Evolutionary conservation across 37 sponge, comb jelly and placozoan species (phyloP), one percentile per base, ranked within the genome.

Genomic region (Lycopodina hypogea): DNA sequence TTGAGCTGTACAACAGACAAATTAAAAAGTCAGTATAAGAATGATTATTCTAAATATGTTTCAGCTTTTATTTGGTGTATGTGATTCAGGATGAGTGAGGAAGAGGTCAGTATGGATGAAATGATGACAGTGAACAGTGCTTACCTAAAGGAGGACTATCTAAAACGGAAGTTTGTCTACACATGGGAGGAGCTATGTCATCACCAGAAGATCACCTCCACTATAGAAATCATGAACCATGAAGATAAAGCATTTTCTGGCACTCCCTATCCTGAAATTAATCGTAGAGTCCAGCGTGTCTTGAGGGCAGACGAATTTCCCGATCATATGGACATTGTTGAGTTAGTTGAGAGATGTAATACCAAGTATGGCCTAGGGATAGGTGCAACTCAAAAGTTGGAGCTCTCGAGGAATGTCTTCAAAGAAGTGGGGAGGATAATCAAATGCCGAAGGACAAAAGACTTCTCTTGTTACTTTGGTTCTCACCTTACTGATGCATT

Each of bases 401-500:
- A 65, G 19, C 42, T 83, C 11, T 68, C 93, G 26, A 66, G 80
- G 42, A 61, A 65, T 12, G 71, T 93, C 18, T 89, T 93, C 58
- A 78, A 70, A 51, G 90, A 93, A 42, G 81, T 93, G 14, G 90
- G 90, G 0, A 74, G 78, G 56, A 57, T 74, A 1, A 28, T 93
- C 24, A 84, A 93, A 48, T 56, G 35, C 38, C 30, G 60, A 21
- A 72, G 93, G 59, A 76, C 41, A 0, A 68, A 50, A 37, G 86
- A 89, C 34, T 93, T 80, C 42, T 22, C 72, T 19, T 41, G 59
- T 18, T 71, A 78, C 51, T 92, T 92, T 88, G 93, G 93, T 0
- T 85, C 77, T 0, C 89, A 92, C 24, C 56, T 93, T 36, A 93
- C 93, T 32, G 93, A 93, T 41, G 67, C 26, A 19, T 36, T 81